These are phyloP conservation scores for Napeogenes sylphis DNA, from an alignment of 2,888 invertebrate species.

Conservation along the genomic window DNA sequence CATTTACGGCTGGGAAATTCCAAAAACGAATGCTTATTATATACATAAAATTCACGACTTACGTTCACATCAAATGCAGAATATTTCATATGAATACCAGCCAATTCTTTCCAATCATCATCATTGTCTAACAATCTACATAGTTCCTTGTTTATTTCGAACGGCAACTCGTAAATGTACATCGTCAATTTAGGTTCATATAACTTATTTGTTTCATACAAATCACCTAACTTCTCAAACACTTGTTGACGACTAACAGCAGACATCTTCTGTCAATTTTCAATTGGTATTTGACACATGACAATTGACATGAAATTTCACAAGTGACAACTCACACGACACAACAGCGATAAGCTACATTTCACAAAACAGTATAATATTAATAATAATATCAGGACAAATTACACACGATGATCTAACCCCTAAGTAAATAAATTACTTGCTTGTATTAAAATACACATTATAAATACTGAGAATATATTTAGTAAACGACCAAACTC, in stretches of 20 bases:
- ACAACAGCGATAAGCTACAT: no score
- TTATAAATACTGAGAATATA: no score
- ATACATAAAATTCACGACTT: constrained; percentile 37
- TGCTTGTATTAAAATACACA: no score
- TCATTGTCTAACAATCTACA: constrained; percentile 88
- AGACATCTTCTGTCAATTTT: background rate
- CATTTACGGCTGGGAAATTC: constrained; percentile 44
- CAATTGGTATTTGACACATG: background rate
- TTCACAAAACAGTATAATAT: no score
- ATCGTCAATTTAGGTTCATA: constrained; percentile 31
- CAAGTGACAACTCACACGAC: no score
- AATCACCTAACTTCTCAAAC: constrained; percentile 13
- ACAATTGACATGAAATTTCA: background rate
- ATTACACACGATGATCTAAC: no score
- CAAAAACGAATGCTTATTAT: constrained; percentile 17
- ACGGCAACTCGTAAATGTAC: constrained; percentile 85
- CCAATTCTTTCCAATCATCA: constrained; percentile 88
- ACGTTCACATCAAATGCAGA: constrained; percentile 77
- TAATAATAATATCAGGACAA: no score
- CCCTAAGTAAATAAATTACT: no score
- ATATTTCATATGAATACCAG: constrained; percentile 81
- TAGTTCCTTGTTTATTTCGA: constrained; percentile 81
- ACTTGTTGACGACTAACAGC: constrained; percentile 17
- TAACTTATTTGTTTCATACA: constrained; percentile 6
- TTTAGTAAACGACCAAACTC: no score